These are phyloP conservation scores for Papilio protenor DNA, from an alignment of 2,888 invertebrate genomes.

Conservation along the genomic window DNA sequence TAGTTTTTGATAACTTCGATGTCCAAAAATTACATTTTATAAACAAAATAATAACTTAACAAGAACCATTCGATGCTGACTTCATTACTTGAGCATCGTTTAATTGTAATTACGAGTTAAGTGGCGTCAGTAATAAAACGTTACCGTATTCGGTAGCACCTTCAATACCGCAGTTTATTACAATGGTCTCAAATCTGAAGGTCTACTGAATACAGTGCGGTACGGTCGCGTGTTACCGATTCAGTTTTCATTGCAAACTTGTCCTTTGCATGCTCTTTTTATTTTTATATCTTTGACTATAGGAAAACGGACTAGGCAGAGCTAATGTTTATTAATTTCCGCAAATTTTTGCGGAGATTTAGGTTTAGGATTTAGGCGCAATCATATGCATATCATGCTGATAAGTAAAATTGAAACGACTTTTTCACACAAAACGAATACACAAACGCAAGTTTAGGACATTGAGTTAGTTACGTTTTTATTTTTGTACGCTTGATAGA, in stretches of 20 bases:
- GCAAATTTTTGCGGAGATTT: not conserved
- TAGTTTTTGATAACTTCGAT: not conserved
- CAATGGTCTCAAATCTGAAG: constrained; percentile 32
- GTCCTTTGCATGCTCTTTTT: constrained; percentile 30
- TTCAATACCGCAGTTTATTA: constrained; percentile 29
- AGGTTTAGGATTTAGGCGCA: not conserved
- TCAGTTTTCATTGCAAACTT: constrained; percentile 36
- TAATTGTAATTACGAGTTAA: constrained; percentile 23
- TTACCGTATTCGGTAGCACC: constrained; percentile 27
- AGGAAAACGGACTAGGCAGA: not conserved
- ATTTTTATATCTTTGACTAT: constrained; percentile 28
- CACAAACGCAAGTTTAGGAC: not conserved
- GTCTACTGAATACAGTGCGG: constrained; percentile 23
- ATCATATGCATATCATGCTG: not conserved
- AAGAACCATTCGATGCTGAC: not conserved
- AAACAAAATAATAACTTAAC: not conserved
- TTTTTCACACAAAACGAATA: not conserved
- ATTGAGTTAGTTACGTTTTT: not conserved
- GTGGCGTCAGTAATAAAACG: constrained; percentile 23
- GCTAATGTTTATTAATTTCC: not conserved
- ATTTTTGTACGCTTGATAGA: not conserved
- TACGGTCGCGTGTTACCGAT: constrained; percentile 30
- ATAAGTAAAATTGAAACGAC: not conserved
- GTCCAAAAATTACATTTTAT: not conserved
- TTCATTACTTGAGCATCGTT: constrained; percentile 23